Conservation (phyloP, 2,797 vertebrate genomes). For the Xyrichtys novacula region DNA sequence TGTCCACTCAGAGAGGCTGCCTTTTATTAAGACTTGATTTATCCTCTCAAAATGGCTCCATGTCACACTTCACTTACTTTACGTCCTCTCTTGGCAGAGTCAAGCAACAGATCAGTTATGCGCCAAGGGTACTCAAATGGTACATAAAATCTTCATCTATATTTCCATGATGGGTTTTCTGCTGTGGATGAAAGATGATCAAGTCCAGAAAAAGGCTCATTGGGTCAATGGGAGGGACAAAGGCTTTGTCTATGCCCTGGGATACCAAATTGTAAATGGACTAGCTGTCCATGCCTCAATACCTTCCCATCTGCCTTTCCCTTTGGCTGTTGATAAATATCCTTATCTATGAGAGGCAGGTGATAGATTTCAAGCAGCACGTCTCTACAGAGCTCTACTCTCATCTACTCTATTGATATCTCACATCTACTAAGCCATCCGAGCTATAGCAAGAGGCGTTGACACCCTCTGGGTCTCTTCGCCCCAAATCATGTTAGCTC, state of each 20-base stretch:
- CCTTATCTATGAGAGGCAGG: slow-evolving; percentile 83
- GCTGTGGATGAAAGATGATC: slow-evolving; percentile 61
- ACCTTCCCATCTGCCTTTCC: slow-evolving; percentile 62
- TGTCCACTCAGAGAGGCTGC: slow-evolving; percentile 55
- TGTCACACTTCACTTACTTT: slow-evolving; percentile 78
- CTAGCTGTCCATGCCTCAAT: slow-evolving; percentile 52
- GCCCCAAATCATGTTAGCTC: slow-evolving; percentile 82
- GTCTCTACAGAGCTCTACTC: slow-evolving; percentile 67
- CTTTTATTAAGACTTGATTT: slow-evolving; percentile 78
- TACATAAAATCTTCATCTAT: slow-evolving; percentile 79
- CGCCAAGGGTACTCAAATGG: slow-evolving; percentile 68
- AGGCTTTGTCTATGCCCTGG: slow-evolving; percentile 54
- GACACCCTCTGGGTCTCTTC: slow-evolving; percentile 74
- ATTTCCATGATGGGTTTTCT: slow-evolving; percentile 70
- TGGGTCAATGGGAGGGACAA: slow-evolving; percentile 69
- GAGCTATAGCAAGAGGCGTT: slow-evolving; percentile 64
- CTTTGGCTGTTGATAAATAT: slow-evolving; percentile 75
- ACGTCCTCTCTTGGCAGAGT: slow-evolving; percentile 71
- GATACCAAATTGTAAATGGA: slow-evolving; percentile 57
- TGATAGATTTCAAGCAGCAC: slow-evolving; percentile 78
- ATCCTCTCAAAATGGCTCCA: slow-evolving; percentile 70
- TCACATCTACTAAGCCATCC: slow-evolving; percentile 78
- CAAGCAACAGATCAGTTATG: slow-evolving; percentile 72
- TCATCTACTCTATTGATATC: slow-evolving; percentile 81
- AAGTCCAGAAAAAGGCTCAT: slow-evolving; percentile 45